A percentile compares a stretch with the other conserved stretches of the same genome.
Conservation (phyloP, 2,113 vertebrate genomes). For the Mastomys coucha region DNA sequence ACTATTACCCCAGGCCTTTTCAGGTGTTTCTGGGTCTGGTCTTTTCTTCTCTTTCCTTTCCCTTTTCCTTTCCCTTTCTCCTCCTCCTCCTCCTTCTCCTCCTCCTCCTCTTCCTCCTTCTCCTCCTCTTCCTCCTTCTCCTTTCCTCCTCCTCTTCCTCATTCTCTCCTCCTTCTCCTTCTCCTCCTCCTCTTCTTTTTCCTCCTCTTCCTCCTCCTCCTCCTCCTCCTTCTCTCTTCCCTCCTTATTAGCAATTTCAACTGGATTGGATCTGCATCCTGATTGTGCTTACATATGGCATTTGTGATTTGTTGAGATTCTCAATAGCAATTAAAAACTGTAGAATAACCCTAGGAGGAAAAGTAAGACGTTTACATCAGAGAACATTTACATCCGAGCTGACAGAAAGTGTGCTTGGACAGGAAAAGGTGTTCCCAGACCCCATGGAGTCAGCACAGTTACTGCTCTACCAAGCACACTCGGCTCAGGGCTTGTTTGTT, state of each 20-base stretch:
- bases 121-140: too few relatives aligned
- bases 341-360: not conserved
- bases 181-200: too few relatives aligned
- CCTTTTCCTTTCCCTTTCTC: not conserved
- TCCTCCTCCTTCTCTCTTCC: not conserved
- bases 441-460: fast-evolving
- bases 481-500: too few relatives aligned
- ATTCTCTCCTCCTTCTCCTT: fast-evolving
- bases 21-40: not conserved
- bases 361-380: not conserved
- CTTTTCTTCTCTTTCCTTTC: not conserved
- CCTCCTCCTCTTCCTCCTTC: too few relatives aligned
- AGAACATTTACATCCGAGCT: fast-evolving
- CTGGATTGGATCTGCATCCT: not conserved
- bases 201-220: not conserved
- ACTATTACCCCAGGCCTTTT: not conserved
- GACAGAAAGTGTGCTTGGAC: not conserved
- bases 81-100: too few relatives aligned
- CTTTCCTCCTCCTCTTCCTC: too few relatives aligned
- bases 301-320: constrained; percentile 43
- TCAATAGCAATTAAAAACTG: constrained; percentile 42
- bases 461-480: not conserved
- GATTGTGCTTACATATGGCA: constrained; percentile 49
- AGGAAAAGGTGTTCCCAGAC: too few relatives aligned
- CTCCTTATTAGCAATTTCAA: constrained; percentile 6